Base-by-base conservation (phyloP, 1,140 invertebrate species). In the Drosophila nebulosa region DNA sequence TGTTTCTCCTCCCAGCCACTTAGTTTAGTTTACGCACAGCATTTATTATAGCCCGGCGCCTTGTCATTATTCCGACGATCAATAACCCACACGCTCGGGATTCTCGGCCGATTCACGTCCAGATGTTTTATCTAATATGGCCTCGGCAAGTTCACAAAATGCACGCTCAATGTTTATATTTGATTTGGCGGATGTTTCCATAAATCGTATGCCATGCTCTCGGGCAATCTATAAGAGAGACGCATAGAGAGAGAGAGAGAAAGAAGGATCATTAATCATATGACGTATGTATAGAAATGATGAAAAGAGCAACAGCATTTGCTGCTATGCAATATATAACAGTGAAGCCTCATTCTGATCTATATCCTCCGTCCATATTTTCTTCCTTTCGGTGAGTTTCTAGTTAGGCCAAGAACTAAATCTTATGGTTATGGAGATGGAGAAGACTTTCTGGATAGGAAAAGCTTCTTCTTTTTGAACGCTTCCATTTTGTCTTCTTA, bases 151-250 rank as follows among this genome's bases (percentile, higher is more conserved):
- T 92, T 99, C 98, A 91, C 97, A 97, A 93, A 99, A 99, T 56
- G 98, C 98, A 89, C 96, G 95, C 90, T 99, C 98, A 66, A 99
- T 99, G 92, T 99, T 99, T 86, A 99, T 97, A 89, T 99, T 98
- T 63, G 97, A 96, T 92, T 99, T 99, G 36, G 99, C 99, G 78
- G 98, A 99, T 18, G 99, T 99, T 93, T 99, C 99, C 95, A 99
- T 96, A 93, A 99, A 99, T 90, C 97, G 95, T 75, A 99, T 99
- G 72, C 97, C 95, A 93, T 99, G 98, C 92, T 99, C 98, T 90
- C 97, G 93, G n/a, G 98, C 98, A 94, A 99, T 97, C 96, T 98
- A 92, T 57, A 85, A 27, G 4, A 12, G 24, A 30, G 10, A 51
- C 18, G 5, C 3, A 18, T 14, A 9, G 2, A 30, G 2, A 57